Conservation (phyloP, 2,888 invertebrate genomes). For the Helicoverpa assulta region DNA sequence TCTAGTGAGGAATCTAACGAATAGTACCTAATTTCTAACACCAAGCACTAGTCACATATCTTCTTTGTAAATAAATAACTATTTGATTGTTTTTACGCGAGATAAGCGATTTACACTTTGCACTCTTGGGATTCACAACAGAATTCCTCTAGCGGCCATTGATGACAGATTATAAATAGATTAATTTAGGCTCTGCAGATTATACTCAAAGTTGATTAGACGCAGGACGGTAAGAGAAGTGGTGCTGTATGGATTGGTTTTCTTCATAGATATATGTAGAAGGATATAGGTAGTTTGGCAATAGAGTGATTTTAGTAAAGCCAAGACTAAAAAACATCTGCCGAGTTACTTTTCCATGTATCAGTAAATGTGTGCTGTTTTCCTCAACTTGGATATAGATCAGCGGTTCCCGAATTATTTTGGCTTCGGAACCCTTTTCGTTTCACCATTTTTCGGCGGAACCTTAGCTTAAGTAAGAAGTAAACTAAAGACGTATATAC, state of each 20-base stretch:
- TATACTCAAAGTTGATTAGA: conserved; percentile 20
- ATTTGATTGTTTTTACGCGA: conserved; percentile 19
- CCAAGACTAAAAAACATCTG: too few species aligned
- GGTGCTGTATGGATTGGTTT: neutral
- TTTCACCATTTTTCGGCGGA: too few species aligned
- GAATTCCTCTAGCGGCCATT: conserved; percentile 60
- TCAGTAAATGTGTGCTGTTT: too few species aligned
- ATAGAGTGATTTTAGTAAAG: too few species aligned
- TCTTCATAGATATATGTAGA: too few species aligned
- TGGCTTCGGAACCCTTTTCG: too few species aligned
- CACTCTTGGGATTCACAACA: conserved; percentile 56
- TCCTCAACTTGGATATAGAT: too few species aligned
- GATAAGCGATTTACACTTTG: conserved; percentile 19
- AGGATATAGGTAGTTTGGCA: too few species aligned
- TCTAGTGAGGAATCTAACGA: conserved; percentile 12
- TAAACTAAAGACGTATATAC: too few species aligned
- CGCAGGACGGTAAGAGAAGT: neutral
- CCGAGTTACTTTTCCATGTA: too few species aligned
- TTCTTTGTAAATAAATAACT: conserved; percentile 36
- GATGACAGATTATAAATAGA: conserved; percentile 55
- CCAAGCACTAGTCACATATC: conserved; percentile 49
- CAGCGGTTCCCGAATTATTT: too few species aligned
- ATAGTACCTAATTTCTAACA: conserved; percentile 51
- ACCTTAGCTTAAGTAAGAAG: too few species aligned
- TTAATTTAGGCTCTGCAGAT: neutral